These are phyloP conservation scores for Phaethon lepturus DNA, from an alignment of 2,113 vertebrate genomes.

Conservation along the genomic window DNA sequence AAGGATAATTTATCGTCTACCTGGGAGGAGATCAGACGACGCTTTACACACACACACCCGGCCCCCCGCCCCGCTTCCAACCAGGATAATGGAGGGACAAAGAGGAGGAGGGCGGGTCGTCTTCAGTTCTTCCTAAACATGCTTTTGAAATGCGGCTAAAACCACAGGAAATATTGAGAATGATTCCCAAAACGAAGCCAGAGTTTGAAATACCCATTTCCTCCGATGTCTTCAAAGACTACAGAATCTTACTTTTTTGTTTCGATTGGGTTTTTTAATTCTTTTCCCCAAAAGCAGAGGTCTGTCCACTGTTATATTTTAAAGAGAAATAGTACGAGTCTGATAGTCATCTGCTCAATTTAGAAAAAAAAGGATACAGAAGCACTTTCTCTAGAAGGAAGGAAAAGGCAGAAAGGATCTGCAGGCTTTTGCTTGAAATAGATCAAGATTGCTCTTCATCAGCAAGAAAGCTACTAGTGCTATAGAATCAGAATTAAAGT, in stretches of 20 bases:
- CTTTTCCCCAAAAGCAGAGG: not conserved
- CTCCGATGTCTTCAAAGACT: not conserved
- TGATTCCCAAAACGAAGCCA: not conserved
- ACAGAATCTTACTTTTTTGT: not conserved
- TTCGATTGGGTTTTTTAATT: not conserved
- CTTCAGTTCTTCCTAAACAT: not conserved
- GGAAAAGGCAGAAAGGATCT: not conserved
- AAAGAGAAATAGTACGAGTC: not conserved
- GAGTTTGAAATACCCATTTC: not conserved
- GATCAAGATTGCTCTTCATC: not conserved
- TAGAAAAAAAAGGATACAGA: not conserved
- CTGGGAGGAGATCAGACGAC: not conserved
- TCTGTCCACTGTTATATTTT: not conserved
- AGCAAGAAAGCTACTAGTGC: not conserved
- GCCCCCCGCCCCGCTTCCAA: not conserved
- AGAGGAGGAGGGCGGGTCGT: not conserved
- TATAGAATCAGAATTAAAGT: not conserved
- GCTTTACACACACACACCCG: too few species aligned
- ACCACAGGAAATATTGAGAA: not conserved
- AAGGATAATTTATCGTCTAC: not conserved
- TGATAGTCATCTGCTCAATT: not conserved
- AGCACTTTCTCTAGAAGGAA: not conserved
- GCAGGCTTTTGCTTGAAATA: not conserved
- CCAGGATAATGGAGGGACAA: not conserved
- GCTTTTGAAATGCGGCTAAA: not conserved